phyloP scores from a whole-genome alignment of 1,140 invertebrate genomes.

The Pseudoatta argentina region DNA sequence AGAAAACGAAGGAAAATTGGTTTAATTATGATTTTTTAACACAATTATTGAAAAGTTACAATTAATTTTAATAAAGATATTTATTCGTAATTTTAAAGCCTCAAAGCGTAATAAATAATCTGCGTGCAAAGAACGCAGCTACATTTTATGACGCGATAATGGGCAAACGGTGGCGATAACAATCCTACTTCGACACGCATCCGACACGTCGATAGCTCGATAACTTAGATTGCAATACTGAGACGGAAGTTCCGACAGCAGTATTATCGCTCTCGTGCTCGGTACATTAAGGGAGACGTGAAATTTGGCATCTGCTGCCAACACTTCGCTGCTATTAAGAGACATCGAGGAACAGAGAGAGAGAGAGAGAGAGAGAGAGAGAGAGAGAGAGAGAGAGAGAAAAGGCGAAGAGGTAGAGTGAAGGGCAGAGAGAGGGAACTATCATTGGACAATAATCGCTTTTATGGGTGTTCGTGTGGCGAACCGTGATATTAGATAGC shows the following conservation, averaged over 20 bases:
- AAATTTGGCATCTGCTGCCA: constrained; percentile 78
- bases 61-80: not conserved
- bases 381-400: constrained; percentile 14
- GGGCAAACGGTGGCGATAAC: constrained; percentile 19
- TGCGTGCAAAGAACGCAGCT: not conserved
- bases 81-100: not conserved
- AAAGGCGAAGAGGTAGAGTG: not conserved
- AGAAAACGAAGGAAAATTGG: not conserved
- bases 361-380: constrained; percentile 1
- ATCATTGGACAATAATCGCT: constrained; percentile 83
- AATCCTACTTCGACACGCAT: constrained; percentile 47
- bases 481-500: constrained; percentile 80
- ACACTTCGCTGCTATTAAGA: constrained; percentile 74
- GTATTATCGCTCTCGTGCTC: constrained; percentile 52
- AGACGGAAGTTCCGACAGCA: constrained; percentile 42
- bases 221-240: constrained; percentile 57
- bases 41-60: not conserved
- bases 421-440: constrained; percentile 72
- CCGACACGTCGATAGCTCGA: constrained; percentile 52
- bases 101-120: not conserved
- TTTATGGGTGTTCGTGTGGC: constrained; percentile 82
- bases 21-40: too few relatives aligned
- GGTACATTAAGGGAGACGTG: constrained; percentile 59
- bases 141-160: constrained; percentile 18
- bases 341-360: constrained; percentile 50